A percentile compares a stretch with the other conserved stretches of the same genome.
Conservation (phyloP, 2,113 vertebrate species). For the Steatornis caripensis region DNA sequence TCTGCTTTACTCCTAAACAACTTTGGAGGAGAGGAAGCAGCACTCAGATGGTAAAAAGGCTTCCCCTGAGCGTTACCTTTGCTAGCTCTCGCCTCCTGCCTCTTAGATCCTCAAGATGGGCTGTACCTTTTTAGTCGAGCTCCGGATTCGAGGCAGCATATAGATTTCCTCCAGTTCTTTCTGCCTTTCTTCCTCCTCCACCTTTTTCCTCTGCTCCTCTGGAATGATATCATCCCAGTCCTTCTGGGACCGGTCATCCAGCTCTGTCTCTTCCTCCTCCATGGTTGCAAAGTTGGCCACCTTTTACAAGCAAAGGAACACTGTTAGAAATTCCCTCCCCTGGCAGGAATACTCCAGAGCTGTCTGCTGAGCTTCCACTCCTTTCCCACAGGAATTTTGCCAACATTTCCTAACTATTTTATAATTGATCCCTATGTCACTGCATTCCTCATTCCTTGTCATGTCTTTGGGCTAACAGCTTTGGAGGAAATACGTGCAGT, state of each 20-base stretch:
- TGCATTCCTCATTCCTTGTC: neutral
- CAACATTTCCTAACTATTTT: slow-evolving; percentile 28
- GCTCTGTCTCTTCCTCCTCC: slow-evolving; percentile 87
- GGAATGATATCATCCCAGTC: slow-evolving; percentile 98
- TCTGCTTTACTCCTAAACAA: neutral
- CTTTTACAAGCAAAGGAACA: slow-evolving; percentile 68
- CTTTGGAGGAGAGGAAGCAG: neutral
- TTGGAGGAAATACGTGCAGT: slow-evolving; percentile 33
- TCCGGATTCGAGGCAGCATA: slow-evolving; percentile 94
- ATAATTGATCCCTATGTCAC: slow-evolving; percentile 23
- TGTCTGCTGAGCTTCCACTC: slow-evolving; percentile 13
- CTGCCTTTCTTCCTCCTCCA: slow-evolving; percentile 94
- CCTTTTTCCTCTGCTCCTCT: slow-evolving; percentile 87
- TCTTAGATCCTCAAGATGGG: neutral
- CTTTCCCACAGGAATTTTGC: slow-evolving; percentile 2
- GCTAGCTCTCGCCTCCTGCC: neutral
- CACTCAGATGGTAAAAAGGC: neutral
- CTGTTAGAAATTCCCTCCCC: neutral
- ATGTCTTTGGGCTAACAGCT: neutral
- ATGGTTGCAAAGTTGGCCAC: slow-evolving; percentile 97
- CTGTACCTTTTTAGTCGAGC: slow-evolving; percentile 92
- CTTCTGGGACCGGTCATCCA: slow-evolving; percentile 77
- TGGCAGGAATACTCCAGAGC: neutral
- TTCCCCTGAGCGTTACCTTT: neutral
- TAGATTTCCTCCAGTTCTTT: slow-evolving; percentile 97